Base-by-base conservation (phyloP, 2,797 vertebrate species). In the Uromys caudimaculatus region DNA sequence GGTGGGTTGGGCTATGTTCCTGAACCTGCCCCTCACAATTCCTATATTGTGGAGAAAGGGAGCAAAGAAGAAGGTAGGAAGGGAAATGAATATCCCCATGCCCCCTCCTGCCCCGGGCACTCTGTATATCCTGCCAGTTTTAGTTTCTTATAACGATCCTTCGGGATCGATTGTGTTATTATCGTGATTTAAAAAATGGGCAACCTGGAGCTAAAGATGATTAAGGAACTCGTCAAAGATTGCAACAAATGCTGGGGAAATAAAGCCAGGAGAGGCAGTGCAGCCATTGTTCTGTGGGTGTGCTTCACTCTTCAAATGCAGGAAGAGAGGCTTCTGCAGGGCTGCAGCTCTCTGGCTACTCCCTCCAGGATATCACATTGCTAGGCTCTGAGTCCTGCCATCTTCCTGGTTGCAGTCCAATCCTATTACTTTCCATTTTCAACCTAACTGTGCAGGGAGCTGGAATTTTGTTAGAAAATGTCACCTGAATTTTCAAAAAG, bases 251-350 rank as follows among this genome's bases (percentile, higher is more conserved):
- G 52, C 38, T 24, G 19, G 29, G 19, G 7, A 41, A 54, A n/a
- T 7, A 11, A 38, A 50, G 24, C 11, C 3, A 17, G 38, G 69
- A 67, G 27, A 52, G 1, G n/a, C 41, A 13, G 2, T 11, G 50
- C 38, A 4, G 0, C 6, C 7, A 1, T 24, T 0, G 7, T 32
- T 58, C 16, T 47, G 8, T 10, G 27, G 81, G 12, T 11, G 8
- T 13, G 0, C 0, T 0, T 10, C 16, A 1, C 17, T 67, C n/a
- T n/a, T 1, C 0, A 0, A 6, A 0, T 8, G 16, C 44, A 0
- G 1, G 11, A 47, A 60, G 60, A 60, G 60, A 62, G 24, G 29
- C 23, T 19, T 44, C 19, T 14, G 17, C 23, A 1, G 29, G 60
- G 12, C 1, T 1, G 27, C 32, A 14, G 0, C 13, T 4, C 27